Percentiles rank a stretch among this genome's conserved stretches.
Conservation (phyloP, 2,888 invertebrate genomes). For the Horisme vitalbata region DNA sequence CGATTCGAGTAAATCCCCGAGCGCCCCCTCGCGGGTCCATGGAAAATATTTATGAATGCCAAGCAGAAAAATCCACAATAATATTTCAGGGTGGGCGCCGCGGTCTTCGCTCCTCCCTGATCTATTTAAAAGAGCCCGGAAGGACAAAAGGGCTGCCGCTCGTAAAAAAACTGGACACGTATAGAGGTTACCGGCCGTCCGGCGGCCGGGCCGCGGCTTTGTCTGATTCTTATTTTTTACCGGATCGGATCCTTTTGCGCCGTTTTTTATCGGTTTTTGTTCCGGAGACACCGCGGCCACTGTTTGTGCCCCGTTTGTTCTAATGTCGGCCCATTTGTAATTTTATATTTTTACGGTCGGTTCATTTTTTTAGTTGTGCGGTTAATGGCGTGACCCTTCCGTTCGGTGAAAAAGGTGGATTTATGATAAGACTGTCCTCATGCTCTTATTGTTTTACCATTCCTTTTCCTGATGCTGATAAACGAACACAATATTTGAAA, state of each 20-base stretch:
- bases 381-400: slow-evolving; percentile 60
- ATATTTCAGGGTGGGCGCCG: slow-evolving; percentile 77
- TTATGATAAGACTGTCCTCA: slow-evolving; percentile 31
- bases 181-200: slow-evolving; percentile 71
- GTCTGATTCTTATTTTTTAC: slow-evolving; percentile 83
- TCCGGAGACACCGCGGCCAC: slow-evolving; percentile 73
- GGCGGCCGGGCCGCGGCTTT: slow-evolving; percentile 54
- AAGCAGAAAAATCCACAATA: slow-evolving; percentile 83
- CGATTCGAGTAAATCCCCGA: slow-evolving; percentile 74
- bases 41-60: slow-evolving; percentile 81
- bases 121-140: slow-evolving; percentile 82
- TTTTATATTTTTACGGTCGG: slow-evolving; percentile 63
- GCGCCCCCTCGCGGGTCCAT: slow-evolving; percentile 48
- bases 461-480: slow-evolving; percentile 14
- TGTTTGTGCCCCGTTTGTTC: slow-evolving; percentile 69
- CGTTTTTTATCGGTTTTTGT: slow-evolving; percentile 82
- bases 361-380: slow-evolving; percentile 57
- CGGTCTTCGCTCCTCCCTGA: slow-evolving; percentile 78
- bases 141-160: slow-evolving; percentile 78
- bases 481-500: neutral
- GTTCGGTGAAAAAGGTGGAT: slow-evolving; percentile 56
- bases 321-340: slow-evolving; percentile 79
- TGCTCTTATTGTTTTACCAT: slow-evolving; percentile 28
- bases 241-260: slow-evolving; percentile 78
- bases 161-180: slow-evolving; percentile 81